Evolutionary conservation across 2,113 vertebrate genomes (phyloP).

Genomic region (Grus americana): DNA sequence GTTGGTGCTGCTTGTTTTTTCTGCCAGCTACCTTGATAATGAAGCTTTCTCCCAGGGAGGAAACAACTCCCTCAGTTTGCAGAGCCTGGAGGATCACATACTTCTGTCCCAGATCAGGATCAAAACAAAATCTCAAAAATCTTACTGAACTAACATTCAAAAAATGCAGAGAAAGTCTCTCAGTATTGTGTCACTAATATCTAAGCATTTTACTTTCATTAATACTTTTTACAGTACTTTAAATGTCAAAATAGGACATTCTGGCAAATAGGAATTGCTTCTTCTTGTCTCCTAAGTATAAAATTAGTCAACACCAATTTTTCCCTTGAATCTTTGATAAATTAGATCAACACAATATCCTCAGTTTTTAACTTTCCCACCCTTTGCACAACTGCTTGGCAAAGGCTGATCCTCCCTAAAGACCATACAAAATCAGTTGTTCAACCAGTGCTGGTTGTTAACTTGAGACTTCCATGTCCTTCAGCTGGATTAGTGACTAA

Average conservation of each 20-base stretch:
- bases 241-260: not conserved
- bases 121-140: not conserved
- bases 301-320: not conserved
- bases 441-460: not conserved
- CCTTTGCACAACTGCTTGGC: not conserved
- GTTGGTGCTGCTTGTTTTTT: not conserved
- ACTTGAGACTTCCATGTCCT: not conserved
- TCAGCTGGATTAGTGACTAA: not conserved
- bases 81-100: not conserved
- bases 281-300: not conserved
- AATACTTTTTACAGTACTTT: not conserved
- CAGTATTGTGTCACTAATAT: not conserved
- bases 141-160: not conserved
- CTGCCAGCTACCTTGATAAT: not conserved
- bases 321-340: not conserved
- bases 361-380: not conserved
- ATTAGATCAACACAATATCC: not conserved
- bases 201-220: not conserved
- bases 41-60: not conserved
- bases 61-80: not conserved
- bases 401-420: not conserved
- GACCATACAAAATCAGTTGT: not conserved
- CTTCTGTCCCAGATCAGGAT: not conserved
- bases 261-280: not conserved
- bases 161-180: not conserved